Conservation (phyloP, 2,113 vertebrate species). For the Barbus barbus region DNA sequence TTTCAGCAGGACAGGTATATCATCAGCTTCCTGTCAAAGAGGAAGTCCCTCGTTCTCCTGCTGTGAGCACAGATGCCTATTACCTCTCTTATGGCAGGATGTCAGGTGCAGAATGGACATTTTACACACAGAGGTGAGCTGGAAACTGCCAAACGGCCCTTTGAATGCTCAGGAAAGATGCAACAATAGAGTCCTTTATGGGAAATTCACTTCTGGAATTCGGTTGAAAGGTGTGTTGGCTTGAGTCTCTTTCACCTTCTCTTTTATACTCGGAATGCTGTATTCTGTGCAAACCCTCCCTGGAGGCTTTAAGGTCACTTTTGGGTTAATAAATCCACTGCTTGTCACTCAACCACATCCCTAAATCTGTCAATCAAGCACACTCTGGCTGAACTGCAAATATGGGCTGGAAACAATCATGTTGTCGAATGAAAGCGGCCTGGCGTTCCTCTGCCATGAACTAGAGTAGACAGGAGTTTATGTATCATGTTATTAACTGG, state of each 20-base stretch:
- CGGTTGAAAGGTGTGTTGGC: conserved; percentile 2
- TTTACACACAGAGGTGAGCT: conserved; percentile 18
- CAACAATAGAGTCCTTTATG: conserved; percentile 43
- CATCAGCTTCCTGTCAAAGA: conserved; percentile 43
- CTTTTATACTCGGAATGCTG: not conserved
- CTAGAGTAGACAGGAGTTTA: conserved; percentile 1
- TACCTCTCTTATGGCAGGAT: conserved; percentile 31
- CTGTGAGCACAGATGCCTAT: conserved; percentile 37
- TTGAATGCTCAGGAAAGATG: conserved; percentile 17
- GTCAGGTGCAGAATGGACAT: conserved; percentile 38
- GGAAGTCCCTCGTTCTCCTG: conserved; percentile 17
- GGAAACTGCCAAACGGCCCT: not conserved
- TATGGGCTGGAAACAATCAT: conserved; percentile 15
- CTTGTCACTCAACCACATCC: conserved; percentile 28
- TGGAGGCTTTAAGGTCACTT: conserved; percentile 28
- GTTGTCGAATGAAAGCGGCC: not conserved
- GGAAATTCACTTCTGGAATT: conserved; percentile 28
- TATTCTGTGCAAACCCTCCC: not conserved
- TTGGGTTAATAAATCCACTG: conserved; percentile 36
- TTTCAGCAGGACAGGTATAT: conserved; percentile 33
- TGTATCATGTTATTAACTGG: not conserved
- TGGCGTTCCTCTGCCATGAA: not conserved
- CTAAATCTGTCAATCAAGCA: conserved; percentile 27
- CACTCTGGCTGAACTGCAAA: not conserved
- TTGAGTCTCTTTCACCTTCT: not conserved